Conservation (phyloP, 2,888 invertebrate genomes). For the Hypercompe scribonia region DNA sequence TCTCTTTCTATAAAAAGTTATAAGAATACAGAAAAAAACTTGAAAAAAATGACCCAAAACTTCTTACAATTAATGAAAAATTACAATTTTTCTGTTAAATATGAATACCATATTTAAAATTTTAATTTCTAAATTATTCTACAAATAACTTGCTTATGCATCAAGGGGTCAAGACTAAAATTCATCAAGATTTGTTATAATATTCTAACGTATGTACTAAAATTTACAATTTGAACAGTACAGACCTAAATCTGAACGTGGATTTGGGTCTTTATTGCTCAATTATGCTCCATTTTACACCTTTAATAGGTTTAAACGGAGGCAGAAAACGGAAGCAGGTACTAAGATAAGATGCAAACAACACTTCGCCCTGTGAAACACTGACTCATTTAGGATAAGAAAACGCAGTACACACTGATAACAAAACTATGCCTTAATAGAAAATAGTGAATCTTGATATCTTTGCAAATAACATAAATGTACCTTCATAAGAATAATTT, state of each 20-base stretch:
- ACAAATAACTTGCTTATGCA: background rate
- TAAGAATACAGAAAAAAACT: background rate
- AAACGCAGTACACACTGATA: conserved; percentile 7
- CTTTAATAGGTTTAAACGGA: conserved; percentile 21
- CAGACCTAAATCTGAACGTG: conserved; percentile 4
- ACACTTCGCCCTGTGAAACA: conserved; percentile 53
- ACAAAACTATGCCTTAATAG: background rate
- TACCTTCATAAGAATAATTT: background rate
- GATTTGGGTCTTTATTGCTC: background rate
- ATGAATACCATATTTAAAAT: background rate
- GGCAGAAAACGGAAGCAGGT: conserved; percentile 56
- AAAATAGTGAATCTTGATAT: background rate
- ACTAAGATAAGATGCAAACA: conserved; percentile 69
- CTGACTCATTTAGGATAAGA: conserved; percentile 52
- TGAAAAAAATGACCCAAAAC: background rate
- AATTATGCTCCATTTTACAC: conserved; percentile 25
- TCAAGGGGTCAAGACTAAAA: background rate
- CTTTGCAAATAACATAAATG: background rate
- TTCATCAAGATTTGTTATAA: background rate
- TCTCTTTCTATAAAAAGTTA: background rate
- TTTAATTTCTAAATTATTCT: background rate
- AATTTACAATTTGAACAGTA: background rate
- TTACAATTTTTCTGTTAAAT: background rate
- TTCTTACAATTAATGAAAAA: background rate
- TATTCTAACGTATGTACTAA: background rate